A percentile compares a stretch with the other conserved stretches of the same genome.
Conservation (phyloP, 2,113 vertebrate genomes). For the Poeciliopsis retropinna region DNA sequence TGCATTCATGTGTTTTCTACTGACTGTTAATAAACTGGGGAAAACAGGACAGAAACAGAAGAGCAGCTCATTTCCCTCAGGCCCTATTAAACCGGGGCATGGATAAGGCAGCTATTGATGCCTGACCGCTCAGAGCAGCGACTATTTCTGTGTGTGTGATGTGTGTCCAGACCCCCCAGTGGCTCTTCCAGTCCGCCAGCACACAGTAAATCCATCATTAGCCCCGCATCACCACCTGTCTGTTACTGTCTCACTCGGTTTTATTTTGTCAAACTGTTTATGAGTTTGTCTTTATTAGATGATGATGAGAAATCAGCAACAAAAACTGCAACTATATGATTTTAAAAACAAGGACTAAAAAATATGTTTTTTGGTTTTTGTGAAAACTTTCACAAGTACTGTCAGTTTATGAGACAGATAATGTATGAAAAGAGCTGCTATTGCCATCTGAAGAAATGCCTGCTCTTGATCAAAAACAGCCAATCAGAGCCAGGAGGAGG, state of each 20-base stretch:
- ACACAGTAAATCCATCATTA: constrained; percentile 40
- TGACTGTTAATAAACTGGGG: constrained; percentile 45
- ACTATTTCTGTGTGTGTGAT: constrained; percentile 34
- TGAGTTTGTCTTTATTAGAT: neutral
- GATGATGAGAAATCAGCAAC: neutral
- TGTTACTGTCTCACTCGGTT: neutral
- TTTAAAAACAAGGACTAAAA: neutral
- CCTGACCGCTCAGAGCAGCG: constrained; percentile 47
- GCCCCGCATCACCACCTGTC: constrained; percentile 41
- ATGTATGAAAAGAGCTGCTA: too few relatives aligned
- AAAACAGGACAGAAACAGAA: constrained; percentile 41
- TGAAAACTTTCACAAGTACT: too few relatives aligned
- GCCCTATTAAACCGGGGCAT: constrained; percentile 52
- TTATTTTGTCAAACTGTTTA: constrained; percentile 1
- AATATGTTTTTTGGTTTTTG: too few relatives aligned
- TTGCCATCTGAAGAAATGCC: too few relatives aligned
- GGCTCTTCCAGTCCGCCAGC: constrained; percentile 27
- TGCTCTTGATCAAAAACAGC: too few relatives aligned
- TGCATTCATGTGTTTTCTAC: constrained; percentile 7
- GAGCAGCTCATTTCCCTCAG: constrained; percentile 53
- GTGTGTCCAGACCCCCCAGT: constrained; percentile 47
- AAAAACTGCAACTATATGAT: neutral
- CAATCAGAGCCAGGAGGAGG: too few relatives aligned
- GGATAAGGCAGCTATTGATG: constrained; percentile 50
- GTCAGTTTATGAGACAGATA: too few relatives aligned